These are phyloP conservation scores for Phycodurus eques DNA, from an alignment of 2,113 vertebrate species.

Conservation along the genomic window DNA sequence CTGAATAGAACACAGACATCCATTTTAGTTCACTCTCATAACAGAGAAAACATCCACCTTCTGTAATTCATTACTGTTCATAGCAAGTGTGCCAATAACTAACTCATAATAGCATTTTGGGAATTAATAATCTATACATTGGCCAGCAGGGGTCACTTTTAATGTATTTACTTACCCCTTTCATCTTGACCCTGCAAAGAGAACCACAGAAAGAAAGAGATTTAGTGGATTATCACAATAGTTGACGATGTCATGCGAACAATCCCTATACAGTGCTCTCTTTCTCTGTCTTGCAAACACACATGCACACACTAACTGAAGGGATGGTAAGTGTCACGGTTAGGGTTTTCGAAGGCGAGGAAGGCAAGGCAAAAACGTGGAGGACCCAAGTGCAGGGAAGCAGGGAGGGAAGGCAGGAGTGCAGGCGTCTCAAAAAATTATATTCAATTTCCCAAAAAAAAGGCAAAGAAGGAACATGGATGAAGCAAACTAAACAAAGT, in stretches of 20 bases:
- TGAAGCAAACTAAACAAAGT: too few species aligned
- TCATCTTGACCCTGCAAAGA: conserved; percentile 62
- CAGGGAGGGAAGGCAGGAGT: too few species aligned
- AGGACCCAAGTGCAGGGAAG: too few species aligned
- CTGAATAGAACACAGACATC: conserved; percentile 3
- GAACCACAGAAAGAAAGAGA: conserved; percentile 1
- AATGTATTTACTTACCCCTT: conserved; percentile 53
- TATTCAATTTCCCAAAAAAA: too few species aligned
- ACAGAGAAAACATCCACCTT: conserved; percentile 5
- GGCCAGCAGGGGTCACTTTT: conserved; percentile 56
- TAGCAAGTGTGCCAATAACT: too few species aligned
- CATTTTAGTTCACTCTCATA: not conserved
- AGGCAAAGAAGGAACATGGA: too few species aligned
- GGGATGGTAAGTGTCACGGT: not conserved
- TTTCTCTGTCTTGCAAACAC: conserved; percentile 5
- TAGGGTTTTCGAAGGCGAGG: too few species aligned
- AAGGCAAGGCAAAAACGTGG: too few species aligned
- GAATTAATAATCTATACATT: conserved; percentile 22
- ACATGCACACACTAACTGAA: not conserved
- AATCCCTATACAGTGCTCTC: not conserved
- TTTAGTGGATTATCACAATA: not conserved
- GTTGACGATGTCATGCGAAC: conserved; percentile 21
- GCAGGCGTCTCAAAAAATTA: too few species aligned
- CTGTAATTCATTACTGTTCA: conserved; percentile 1
- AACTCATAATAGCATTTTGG: not conserved